These are phyloP conservation scores for Melanerpes aurifrons DNA, from an alignment of 2,113 vertebrate species.

Conservation along the genomic window DNA sequence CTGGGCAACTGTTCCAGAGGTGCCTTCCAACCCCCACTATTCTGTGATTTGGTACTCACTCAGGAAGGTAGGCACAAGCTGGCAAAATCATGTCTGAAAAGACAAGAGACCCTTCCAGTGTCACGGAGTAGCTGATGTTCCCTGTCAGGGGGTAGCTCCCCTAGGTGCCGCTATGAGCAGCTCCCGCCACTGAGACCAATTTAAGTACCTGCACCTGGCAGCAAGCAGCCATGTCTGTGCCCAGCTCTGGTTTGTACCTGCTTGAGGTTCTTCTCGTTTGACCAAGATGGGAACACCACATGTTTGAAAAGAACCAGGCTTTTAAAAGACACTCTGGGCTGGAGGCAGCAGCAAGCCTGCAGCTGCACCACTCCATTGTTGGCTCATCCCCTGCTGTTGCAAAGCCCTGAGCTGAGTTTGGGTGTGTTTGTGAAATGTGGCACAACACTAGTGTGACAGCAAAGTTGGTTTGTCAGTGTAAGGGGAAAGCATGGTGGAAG, in stretches of 20 bases:
- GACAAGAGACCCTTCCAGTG: background rate
- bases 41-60: background rate
- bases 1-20: no score
- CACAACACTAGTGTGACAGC: background rate
- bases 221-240: background rate
- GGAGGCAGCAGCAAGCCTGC: background rate
- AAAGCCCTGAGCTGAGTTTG: background rate
- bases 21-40: no score
- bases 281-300: background rate
- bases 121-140: background rate
- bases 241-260: background rate
- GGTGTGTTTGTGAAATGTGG: background rate
- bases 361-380: background rate
- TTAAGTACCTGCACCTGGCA: background rate
- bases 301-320: background rate
- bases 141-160: background rate
- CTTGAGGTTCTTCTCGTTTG: accelerated
- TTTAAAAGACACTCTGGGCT: background rate
- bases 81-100: background rate
- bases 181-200: background rate
- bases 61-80: background rate
- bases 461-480: background rate
- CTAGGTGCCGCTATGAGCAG: background rate
- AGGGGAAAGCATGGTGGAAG: background rate
- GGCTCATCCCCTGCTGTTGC: background rate